A percentile compares a stretch with the other conserved stretches of the same genome.
Evolutionary conservation across 1,140 invertebrate species (phyloP).

Genomic region (Campodea augens): DNA sequence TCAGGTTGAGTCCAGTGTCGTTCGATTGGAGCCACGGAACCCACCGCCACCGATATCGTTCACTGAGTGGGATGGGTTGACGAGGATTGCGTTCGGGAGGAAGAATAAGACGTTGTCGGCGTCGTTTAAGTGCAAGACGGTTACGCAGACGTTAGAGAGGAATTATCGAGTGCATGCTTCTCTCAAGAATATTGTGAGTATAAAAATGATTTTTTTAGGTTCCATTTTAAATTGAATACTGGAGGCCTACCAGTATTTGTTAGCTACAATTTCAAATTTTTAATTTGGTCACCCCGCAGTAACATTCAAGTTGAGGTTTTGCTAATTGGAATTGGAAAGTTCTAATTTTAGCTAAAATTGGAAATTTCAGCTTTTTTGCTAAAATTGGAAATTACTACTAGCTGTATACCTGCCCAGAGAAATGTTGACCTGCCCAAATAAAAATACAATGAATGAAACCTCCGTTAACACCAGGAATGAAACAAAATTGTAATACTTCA

Average conservation of each 20-base stretch:
- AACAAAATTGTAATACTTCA: too few species aligned
- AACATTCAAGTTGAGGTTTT: too few species aligned
- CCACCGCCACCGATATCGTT: constrained; percentile 93
- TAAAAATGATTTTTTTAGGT: too few species aligned
- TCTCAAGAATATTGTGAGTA: constrained; percentile 58
- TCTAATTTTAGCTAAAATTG: too few species aligned
- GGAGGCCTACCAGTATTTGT: constrained; percentile 3
- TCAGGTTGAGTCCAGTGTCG: constrained; percentile 97
- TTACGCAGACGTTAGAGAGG: constrained; percentile 65
- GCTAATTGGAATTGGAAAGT: too few species aligned
- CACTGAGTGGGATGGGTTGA: constrained; percentile 93
- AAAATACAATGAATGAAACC: too few species aligned
- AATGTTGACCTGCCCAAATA: too few species aligned
- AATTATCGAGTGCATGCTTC: constrained; percentile 83
- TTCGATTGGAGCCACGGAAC: constrained; percentile 88
- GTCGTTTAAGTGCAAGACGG: constrained; percentile 64
- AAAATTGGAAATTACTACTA: too few species aligned
- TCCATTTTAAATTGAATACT: not conserved
- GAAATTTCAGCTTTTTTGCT: too few species aligned
- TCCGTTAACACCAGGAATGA: too few species aligned
- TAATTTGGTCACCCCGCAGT: too few species aligned
- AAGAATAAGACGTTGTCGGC: constrained; percentile 88
- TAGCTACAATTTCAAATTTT: constrained; percentile 9
- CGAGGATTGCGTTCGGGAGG: constrained; percentile 79
- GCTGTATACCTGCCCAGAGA: too few species aligned